Evolutionary conservation across 1,140 invertebrate species (phyloP), one percentile per base, ranked within the genome.

Genomic region (Gryllus bimaculatus): DNA sequence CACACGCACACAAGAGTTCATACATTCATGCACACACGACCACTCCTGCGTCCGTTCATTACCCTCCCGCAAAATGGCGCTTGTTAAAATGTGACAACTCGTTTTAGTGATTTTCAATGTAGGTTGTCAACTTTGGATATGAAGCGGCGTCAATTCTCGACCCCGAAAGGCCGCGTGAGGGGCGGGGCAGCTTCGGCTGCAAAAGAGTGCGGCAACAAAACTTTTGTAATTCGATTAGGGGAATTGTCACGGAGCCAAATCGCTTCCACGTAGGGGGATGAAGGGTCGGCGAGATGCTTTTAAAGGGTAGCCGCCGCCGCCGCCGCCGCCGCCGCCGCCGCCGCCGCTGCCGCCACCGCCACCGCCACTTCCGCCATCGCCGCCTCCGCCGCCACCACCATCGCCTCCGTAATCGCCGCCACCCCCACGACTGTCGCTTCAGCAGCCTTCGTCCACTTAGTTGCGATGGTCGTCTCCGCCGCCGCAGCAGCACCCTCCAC

Each of bases 41-140:
- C 54, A 66, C 54, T 10, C 26, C 54, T 3, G 10, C 54, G 54
- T 18, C 7, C 54, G 54, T 66, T 66, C 54, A 66, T 66, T 66
- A 66, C 10, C 10, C 10, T 13, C 54, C 10, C 54, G 18, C 10
- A 66, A 66, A 66, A 66, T 66, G 54, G 54, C 54, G 7, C 54
- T 66, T 66, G 54, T 66, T 66, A 10, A 10, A 18, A 66, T 66
- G 54, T 66, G 54, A 66, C 54, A 66, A 66, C 54, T 66, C 54
- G 54, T 66, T 66, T 66, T 66, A 66, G 54, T 66, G 54, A 66
- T 66, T 66, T 66, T 66, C 54, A 66, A 66, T 66, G 54, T 66
- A 10, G 54, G 10, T 66, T 66, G 54, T 66, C 54, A 66, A 66
- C 54, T 66, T 66, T 66, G 54, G 54, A 66, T 66, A 66, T 66